phyloP scores from a whole-genome alignment of 2,113 vertebrate genomes.

The Peromyscus maniculatus region DNA sequence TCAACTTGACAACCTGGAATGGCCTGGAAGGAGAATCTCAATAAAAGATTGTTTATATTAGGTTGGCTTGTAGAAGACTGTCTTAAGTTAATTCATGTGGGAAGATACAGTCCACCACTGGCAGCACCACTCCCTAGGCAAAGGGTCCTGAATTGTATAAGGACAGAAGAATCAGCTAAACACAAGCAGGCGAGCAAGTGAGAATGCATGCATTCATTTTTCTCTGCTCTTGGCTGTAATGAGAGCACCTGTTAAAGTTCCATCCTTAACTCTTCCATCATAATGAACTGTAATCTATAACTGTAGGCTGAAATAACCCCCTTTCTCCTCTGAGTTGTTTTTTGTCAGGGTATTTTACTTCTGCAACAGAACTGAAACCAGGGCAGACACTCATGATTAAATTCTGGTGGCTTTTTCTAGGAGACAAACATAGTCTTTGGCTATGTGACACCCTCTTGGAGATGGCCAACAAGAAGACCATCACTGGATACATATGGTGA shows the following conservation, averaged over 20 bases:
- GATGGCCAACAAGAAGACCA: not conserved
- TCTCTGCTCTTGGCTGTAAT: too few species aligned
- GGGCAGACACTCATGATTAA: not conserved
- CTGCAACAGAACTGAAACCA: not conserved
- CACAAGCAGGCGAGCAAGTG: fast-evolving
- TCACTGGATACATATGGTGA: not conserved
- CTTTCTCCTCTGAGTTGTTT: not conserved
- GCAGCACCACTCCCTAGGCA: not conserved
- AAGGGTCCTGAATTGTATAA: not conserved
- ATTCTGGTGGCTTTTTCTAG: not conserved
- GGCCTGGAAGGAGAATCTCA: not conserved
- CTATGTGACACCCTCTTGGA: too few species aligned
- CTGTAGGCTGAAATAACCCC: not conserved
- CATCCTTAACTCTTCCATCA: not conserved
- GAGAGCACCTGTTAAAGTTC: not conserved
- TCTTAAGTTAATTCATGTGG: not conserved
- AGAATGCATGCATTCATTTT: too few species aligned
- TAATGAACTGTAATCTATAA: not conserved
- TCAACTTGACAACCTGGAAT: not conserved
- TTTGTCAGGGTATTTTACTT: not conserved
- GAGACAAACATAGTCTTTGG: not conserved
- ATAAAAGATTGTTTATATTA: not conserved
- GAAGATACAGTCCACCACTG: not conserved
- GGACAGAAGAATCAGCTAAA: too few species aligned
- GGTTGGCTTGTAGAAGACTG: not conserved